Percentiles rank a stretch among this genome's conserved stretches.
Conservation (phyloP, 2,888 invertebrate genomes). For the Microplitis manilae region DNA sequence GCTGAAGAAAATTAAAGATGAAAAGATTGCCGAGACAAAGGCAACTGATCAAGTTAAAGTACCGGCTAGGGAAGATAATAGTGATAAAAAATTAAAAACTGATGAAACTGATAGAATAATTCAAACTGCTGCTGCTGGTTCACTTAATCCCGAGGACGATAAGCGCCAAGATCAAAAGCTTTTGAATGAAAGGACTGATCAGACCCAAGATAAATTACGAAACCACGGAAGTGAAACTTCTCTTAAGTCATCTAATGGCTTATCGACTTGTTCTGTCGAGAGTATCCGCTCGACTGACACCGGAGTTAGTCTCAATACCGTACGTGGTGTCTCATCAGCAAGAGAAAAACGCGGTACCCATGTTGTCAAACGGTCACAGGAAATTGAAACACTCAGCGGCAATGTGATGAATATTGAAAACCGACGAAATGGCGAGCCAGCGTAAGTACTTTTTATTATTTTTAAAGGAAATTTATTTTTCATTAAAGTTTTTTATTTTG, state of each 20-base stretch:
- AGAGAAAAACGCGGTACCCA: slow-evolving; percentile 66
- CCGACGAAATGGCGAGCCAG: slow-evolving; percentile 60
- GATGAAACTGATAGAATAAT: background rate
- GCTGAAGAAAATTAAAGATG: slow-evolving; percentile 19
- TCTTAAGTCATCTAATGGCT: slow-evolving; percentile 57
- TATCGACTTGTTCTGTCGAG: slow-evolving; percentile 62
- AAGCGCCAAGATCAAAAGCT: background rate
- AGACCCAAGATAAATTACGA: slow-evolving; percentile 32
- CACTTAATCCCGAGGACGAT: background rate
- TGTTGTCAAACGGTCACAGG: slow-evolving; percentile 63
- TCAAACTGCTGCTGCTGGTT: background rate
- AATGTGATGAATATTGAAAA: slow-evolving; percentile 62
- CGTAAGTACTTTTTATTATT: slow-evolving; percentile 55
- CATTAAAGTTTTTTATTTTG: background rate
- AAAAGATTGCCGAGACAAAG: background rate
- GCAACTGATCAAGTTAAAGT: background rate
- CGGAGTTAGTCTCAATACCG: slow-evolving; percentile 68
- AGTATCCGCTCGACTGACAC: slow-evolving; percentile 67
- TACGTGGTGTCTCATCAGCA: slow-evolving; percentile 66
- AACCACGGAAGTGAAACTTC: slow-evolving; percentile 59
- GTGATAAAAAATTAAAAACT: slow-evolving; percentile 2
- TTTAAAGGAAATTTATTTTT: background rate
- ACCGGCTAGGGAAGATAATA: background rate
- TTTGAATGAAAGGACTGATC: background rate
- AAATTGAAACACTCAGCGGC: slow-evolving; percentile 69